Base-by-base conservation (phyloP, 2,888 invertebrate genomes). In the Sussaba pulchella region DNA sequence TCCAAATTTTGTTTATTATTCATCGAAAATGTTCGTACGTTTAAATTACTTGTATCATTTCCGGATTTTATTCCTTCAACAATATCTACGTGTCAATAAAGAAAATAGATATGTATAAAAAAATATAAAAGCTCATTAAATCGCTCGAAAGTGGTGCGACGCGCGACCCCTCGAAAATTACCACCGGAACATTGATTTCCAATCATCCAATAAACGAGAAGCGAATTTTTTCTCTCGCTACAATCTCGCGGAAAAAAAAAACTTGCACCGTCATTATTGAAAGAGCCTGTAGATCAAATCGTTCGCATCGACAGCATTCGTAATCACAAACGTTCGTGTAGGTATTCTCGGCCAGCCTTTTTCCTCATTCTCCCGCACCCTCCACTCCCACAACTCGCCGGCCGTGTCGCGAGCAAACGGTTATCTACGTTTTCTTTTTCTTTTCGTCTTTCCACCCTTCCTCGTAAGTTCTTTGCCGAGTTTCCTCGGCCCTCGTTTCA, bases 361-460 rank as follows among this genome's bases (percentile, higher is more conserved):
- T 81, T 36, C 52, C 78, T 61, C 31, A 21, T 31, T 64, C 45
- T 71, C 43, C 64, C 39, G 41, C 39, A 9, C 45, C 39, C 17
- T 64, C 36, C 17, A n/a, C 9, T 61, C 17, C 17, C 21, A 52
- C 14, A 2, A 9, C 64, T 41, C 21, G 17, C 63, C 41, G 39
- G 43, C 54, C 52, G 41, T 78, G 78, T 77, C 81, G 81, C 70
- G 81, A 74, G 77, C 76, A 74, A 73, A 78, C 78, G 78, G 73
- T 77, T 70, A 74, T 78, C 74, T 81, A 69, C 54, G 21, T 74
- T 43, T 69, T 76, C 47, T 72, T 82, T 54, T 61, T 67, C 36
- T 14, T 26, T 57, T 10, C 64, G 24, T 59, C 39, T 67, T 71
- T 71, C 63, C 69, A 45, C 78, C 10, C 64, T 24, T 59, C 41